Base-by-base conservation (phyloP, 2,888 invertebrate genomes). In the Sclerodermus sp. region DNA sequence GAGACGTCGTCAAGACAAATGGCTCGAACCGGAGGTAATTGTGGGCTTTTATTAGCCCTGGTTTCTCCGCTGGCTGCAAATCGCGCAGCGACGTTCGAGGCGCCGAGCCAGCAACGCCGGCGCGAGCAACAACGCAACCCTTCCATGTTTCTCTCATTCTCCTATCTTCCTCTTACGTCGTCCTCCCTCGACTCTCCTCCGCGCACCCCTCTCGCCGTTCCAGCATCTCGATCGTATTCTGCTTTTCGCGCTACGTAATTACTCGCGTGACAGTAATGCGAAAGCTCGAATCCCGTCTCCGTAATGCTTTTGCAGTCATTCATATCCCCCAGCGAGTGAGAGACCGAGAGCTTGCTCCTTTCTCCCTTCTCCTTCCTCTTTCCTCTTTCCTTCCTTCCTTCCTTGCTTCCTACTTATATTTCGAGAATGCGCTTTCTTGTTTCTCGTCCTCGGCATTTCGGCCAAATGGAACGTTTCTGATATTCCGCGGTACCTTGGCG, bases 1-100 rank as follows among this genome's bases (percentile, higher is more conserved):
- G 74, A 77, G 77, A 77, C 71, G 76, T 69, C 71, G 73, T 76
- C 76, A 74, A 77, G 77, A 77, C 74, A 77, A 77, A 77, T 77
- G 77, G 77, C 69, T 73, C 72, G 70, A 75, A 73, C 76, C 71
- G 76, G 77, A 77, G 77, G 77, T 77, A 77, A 77, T 77, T 76
- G 76, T 70, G 74, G 76, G 77, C 76, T 77, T 77, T 77, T 77
- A 77, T 77, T 77, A 77, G 77, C 74, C 71, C 68, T 70, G 69
- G 72, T 71, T 76, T 73, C 72, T 66, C 65, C 40, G 49, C 51
- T 62, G 64, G 61, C 64, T 64, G 64, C 49, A 51, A 63, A 63
- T 63, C 64, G 62, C 61, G 59, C 64, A 64, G 51, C 57, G 55
- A 41, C 51, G 46, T 55, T 41, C 47, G 53, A 58, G 61, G 64